Base-by-base conservation (phyloP, 2,888 invertebrate species). In the Drosophila kuntzei region DNA sequence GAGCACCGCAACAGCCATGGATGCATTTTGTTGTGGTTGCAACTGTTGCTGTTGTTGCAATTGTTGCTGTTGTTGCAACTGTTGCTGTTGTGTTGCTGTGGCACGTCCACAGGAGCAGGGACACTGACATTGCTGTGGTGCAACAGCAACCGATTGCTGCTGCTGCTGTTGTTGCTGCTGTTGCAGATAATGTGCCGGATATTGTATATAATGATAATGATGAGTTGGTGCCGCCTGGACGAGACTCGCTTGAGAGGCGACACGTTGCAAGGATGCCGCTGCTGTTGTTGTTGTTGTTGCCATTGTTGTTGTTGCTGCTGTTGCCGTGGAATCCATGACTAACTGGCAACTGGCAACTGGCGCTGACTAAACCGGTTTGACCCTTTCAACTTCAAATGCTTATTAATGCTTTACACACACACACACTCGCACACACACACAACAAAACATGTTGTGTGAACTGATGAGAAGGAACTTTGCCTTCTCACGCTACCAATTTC, bases 221-320 rank as follows among this genome's bases (percentile, higher is more conserved):
- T 92, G 92, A 37, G 90, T 83, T 65, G 71, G 44, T 47, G 70
- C 75, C 94, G 93, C 25, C 93, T 71, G 75, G 92, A 81, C 96
- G n/a, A 97, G 90, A 95, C 96, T 76, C 94, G 93, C 67, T 49
- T 91, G 96, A 93, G 70, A 96, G 80, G 91, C 95, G 81, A 91
- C 95, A 81, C 87, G 90, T 79, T 88, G 86, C 78, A 78, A 73
- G 78, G 83, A 75, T 69, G 79, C 64, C 55, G 73, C 29, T 57
- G 74, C 16, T 47, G 68, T 57, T 11, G 62, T 18, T 6, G 36
- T 18, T 39, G 80, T 51, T 53, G 74, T 43, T 43, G 76, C 16
- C 39, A 64, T 39, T 7, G 62, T 20, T 14, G 47, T 14, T 34
- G 71, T 16, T 27, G 47, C 12, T 22, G 61, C 11, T n/a, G 18